Evolutionary conservation across 2,888 invertebrate species (phyloP).

Genomic region (Drosophila paranaensis): DNA sequence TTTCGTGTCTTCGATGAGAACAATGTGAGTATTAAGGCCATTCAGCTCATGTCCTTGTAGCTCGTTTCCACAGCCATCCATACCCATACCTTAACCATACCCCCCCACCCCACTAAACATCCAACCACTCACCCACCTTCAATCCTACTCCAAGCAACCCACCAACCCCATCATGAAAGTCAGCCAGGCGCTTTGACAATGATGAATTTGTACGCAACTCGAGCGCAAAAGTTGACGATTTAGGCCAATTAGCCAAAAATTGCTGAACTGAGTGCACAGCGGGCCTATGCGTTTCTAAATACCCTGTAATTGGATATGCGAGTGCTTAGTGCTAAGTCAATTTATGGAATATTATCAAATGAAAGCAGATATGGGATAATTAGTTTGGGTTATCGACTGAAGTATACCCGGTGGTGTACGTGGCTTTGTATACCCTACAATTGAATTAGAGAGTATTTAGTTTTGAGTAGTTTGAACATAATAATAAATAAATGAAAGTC

Average conservation of each 20-base stretch:
- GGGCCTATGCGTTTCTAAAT: not conserved
- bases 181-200: constrained; percentile 45
- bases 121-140: not conserved
- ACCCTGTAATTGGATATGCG: constrained; percentile 9
- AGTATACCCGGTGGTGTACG: too few species aligned
- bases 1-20: constrained; percentile 99
- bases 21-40: constrained; percentile 90
- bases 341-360: not conserved
- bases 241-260: constrained; percentile 56
- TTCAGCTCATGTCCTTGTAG: constrained; percentile 31
- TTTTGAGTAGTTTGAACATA: too few species aligned
- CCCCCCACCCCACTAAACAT: not conserved
- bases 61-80: constrained; percentile 13
- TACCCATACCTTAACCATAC: not conserved
- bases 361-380: not conserved
- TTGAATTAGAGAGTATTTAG: too few species aligned
- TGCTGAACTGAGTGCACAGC: constrained; percentile 5
- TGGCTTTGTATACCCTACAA: too few species aligned
- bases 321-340: not conserved
- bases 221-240: constrained; percentile 59
- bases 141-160: not conserved
- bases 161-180: not conserved
- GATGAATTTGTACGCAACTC: constrained; percentile 51
- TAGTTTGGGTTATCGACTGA: too few species aligned
- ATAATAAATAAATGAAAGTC: too few species aligned